Conservation (phyloP, 2,888 invertebrate genomes). For the Scaptomyza cyrtandrae region DNA sequence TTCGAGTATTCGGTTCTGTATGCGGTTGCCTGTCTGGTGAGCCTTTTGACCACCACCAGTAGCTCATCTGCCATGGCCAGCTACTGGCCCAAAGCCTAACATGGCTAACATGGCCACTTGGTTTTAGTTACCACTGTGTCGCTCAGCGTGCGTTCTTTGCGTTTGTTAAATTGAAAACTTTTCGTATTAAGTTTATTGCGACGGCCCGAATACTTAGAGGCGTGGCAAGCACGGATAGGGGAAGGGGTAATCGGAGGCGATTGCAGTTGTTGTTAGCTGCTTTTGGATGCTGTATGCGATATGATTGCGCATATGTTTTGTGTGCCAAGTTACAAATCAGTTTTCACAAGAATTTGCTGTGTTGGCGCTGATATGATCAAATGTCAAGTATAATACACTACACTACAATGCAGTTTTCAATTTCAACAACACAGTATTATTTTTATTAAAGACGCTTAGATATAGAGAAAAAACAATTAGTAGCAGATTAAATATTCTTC, state of each 20-base stretch:
- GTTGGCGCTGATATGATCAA: constrained; percentile 58
- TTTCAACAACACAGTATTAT: no score
- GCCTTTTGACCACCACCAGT: constrained; percentile 49
- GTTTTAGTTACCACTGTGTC: constrained; percentile 45
- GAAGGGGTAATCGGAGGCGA: constrained; percentile 1
- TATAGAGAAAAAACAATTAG: neutral
- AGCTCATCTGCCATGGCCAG: constrained; percentile 68
- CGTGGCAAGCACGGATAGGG: constrained; percentile 15
- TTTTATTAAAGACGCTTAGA: neutral
- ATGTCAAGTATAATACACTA: constrained; percentile 53
- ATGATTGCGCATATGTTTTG: constrained; percentile 64
- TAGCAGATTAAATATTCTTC: no score
- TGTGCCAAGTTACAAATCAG: constrained; percentile 69
- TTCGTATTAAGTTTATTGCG: constrained; percentile 72
- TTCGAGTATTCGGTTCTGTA: constrained; percentile 32
- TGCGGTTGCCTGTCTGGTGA: constrained; percentile 30
- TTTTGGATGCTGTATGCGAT: constrained; percentile 43
- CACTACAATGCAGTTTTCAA: constrained; percentile 14
- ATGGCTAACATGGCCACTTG: constrained; percentile 58
- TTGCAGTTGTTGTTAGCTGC: constrained; percentile 13
- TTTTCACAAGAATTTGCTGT: constrained; percentile 58
- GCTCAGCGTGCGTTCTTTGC: constrained; percentile 73
- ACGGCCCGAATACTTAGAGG: constrained; percentile 27
- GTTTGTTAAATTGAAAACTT: constrained; percentile 74
- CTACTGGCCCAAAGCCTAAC: constrained; percentile 48